Percentiles rank a stretch among this genome's conserved stretches.
These are phyloP conservation scores for Anodontia alba DNA, from an alignment of 2,888 invertebrate species.

Conservation along the genomic window DNA sequence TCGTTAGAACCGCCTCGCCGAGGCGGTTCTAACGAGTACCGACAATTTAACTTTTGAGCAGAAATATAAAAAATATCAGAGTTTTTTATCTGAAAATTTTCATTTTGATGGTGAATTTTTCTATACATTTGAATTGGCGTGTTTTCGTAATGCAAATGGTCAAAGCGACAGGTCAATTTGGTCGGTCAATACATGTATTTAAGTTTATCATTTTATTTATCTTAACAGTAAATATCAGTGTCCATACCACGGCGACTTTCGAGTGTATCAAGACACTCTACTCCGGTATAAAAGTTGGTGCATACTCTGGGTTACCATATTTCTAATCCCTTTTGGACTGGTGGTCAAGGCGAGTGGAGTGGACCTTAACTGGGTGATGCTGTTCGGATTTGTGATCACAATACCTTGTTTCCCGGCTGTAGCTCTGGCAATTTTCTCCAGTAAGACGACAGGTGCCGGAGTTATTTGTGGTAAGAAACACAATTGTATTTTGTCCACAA, in stretches of 20 bases:
- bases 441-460: constrained; percentile 72
- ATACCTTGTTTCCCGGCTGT: constrained; percentile 78
- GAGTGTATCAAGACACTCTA: constrained; percentile 73
- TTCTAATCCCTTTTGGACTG: constrained; percentile 78
- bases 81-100: too few relatives aligned
- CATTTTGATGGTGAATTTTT: too few relatives aligned
- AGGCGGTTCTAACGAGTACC: too few relatives aligned
- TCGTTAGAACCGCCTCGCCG: too few relatives aligned
- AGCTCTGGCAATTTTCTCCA: constrained; percentile 78
- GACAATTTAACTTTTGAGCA: too few relatives aligned
- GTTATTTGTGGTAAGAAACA: constrained; percentile 72
- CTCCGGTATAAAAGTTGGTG: constrained; percentile 80
- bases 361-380: constrained; percentile 79
- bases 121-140: too few relatives aligned
- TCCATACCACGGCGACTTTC: constrained; percentile 64
- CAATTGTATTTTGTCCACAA: too few relatives aligned
- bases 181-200: too few relatives aligned
- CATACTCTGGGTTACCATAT: constrained; percentile 78
- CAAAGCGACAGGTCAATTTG: too few relatives aligned
- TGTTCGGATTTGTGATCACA: constrained; percentile 77
- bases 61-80: too few relatives aligned
- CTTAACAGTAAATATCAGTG: constrained; percentile 57
- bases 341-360: constrained; percentile 67
- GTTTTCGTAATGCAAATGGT: too few relatives aligned
- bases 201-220: too few relatives aligned